Evolutionary conservation across 2,888 invertebrate species (phyloP).

Genomic region (Sphecodes monilicornis): DNA sequence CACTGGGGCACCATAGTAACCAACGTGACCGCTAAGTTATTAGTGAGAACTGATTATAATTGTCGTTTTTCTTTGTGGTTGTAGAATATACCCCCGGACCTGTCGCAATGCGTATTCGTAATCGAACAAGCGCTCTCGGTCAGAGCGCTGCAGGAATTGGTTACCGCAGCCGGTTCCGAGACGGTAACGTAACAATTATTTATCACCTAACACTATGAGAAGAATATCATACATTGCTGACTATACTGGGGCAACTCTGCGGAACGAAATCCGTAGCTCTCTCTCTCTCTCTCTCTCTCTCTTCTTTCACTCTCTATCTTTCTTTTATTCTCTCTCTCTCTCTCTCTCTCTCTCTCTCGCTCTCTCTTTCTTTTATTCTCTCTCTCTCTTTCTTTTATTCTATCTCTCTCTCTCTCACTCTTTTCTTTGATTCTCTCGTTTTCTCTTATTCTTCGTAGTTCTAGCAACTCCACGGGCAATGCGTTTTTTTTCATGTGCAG

Average conservation of each 20-base stretch:
- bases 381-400: not conserved
- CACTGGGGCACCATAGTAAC: not conserved
- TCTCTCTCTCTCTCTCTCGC: not conserved
- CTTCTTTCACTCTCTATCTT: not conserved
- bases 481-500: slow-evolving; percentile 46
- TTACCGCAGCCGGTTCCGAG: slow-evolving; percentile 97
- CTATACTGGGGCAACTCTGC: slow-evolving; percentile 1
- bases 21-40: not conserved
- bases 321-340: not conserved
- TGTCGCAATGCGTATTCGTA: slow-evolving; percentile 99
- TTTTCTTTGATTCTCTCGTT: not conserved
- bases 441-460: not conserved
- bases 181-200: slow-evolving; percentile 88
- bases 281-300: not conserved
- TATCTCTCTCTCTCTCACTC: not conserved
- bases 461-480: not conserved
- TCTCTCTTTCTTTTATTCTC: not conserved
- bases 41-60: not conserved
- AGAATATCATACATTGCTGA: slow-evolving; percentile 29
- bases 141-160: slow-evolving; percentile 98
- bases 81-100: slow-evolving; percentile 97
- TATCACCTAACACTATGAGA: slow-evolving; percentile 39
- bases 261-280: slow-evolving; percentile 15
- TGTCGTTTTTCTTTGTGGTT: slow-evolving; percentile 56
- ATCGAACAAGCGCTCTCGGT: slow-evolving; percentile 99